Conservation (phyloP, 2,797 vertebrate genomes). For the Chrosomus eos region DNA sequence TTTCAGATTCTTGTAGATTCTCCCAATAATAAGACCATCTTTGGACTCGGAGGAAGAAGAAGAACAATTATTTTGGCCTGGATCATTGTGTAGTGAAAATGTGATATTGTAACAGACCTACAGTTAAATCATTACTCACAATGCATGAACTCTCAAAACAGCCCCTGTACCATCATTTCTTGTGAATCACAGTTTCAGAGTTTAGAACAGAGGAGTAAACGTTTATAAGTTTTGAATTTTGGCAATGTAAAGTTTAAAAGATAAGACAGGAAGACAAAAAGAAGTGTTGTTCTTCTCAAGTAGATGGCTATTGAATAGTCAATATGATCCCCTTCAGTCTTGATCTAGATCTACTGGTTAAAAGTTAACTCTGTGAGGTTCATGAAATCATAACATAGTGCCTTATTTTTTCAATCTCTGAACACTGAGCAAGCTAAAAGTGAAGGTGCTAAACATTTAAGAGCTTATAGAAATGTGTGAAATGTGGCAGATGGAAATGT, state of each 20-base stretch:
- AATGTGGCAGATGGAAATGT: slow-evolving; percentile 8
- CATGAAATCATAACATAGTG: not conserved
- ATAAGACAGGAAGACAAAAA: not conserved
- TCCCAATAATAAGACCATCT: not conserved
- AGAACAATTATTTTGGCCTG: too few relatives aligned
- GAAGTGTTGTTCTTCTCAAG: not conserved
- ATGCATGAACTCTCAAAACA: not conserved
- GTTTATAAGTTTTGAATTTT: not conserved
- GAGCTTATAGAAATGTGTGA: too few relatives aligned
- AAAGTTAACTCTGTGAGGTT: not conserved
- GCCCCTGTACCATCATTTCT: not conserved
- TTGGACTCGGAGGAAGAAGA: not conserved
- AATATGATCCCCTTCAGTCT: not conserved
- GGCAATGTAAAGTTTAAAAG: not conserved
- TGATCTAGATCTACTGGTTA: not conserved
- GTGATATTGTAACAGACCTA: not conserved
- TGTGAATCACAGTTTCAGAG: not conserved
- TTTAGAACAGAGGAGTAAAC: not conserved
- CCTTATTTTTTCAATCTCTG: not conserved
- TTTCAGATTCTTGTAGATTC: not conserved
- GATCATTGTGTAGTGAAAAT: not conserved
- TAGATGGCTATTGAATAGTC: not conserved
- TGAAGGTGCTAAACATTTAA: not conserved
- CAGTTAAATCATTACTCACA: not conserved
- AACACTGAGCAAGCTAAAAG: not conserved